Conservation (phyloP, 2,888 invertebrate species). For the Phaonia tiefii region DNA sequence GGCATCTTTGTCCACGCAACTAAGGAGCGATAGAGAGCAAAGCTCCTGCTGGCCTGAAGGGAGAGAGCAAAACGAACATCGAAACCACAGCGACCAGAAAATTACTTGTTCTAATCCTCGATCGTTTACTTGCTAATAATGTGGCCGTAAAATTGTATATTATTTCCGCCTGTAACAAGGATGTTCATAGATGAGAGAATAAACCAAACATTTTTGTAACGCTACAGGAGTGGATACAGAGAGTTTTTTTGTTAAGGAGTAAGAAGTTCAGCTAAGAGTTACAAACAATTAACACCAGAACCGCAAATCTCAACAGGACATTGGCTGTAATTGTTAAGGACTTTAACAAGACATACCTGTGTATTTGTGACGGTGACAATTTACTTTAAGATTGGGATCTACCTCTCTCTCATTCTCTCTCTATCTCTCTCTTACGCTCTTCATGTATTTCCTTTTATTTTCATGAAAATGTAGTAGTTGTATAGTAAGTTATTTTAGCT, state of each 20-base stretch:
- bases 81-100: constrained; percentile 55
- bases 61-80: neutral
- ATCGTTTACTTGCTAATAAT: constrained; percentile 54
- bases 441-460: too few relatives aligned
- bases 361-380: neutral
- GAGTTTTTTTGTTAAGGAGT: constrained; percentile 50
- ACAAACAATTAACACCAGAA: constrained; percentile 69
- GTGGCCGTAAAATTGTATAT: constrained; percentile 60
- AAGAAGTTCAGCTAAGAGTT: constrained; percentile 58
- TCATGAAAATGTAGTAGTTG: neutral
- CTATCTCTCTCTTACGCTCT: neutral
- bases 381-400: too few relatives aligned
- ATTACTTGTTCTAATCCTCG: constrained; percentile 50
- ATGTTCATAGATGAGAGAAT: neutral
- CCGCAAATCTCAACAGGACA: constrained; percentile 63
- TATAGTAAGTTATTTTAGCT: constrained; percentile 15
- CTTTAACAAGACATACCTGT: constrained; percentile 14
- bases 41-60: neutral
- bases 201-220: constrained; percentile 37
- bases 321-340: constrained; percentile 22
- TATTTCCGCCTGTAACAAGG: constrained; percentile 12
- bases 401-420: neutral
- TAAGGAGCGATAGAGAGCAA: neutral
- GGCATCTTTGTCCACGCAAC: neutral
- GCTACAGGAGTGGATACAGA: constrained; percentile 7